Evolutionary conservation across 2,888 invertebrate genomes (phyloP).

Genomic region (Galeruca laticollis): DNA sequence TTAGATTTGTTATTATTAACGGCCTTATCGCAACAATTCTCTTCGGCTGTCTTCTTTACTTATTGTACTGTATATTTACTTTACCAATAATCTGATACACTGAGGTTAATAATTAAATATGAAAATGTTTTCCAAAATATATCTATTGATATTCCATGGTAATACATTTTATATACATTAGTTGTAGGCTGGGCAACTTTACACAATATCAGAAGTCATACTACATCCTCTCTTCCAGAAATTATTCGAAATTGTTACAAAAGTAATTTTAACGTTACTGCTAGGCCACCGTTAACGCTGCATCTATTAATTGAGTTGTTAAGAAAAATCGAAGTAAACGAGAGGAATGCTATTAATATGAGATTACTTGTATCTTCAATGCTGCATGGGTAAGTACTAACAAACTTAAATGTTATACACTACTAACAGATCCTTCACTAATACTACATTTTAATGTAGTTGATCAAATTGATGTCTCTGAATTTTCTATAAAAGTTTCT

Average conservation of each 20-base stretch:
- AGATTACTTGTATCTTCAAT: constrained; percentile 71
- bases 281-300: constrained; percentile 71
- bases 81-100: too few relatives aligned
- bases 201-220: constrained; percentile 58
- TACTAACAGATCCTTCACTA: too few relatives aligned
- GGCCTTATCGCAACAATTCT: too few relatives aligned
- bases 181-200: constrained; percentile 39
- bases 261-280: constrained; percentile 65
- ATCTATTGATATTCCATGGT: background rate
- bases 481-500: too few relatives aligned
- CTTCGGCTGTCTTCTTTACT: too few relatives aligned
- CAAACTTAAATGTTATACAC: background rate
- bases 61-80: too few relatives aligned
- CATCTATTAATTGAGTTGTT: constrained; percentile 73
- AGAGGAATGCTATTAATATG: constrained; percentile 69
- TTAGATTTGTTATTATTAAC: too few relatives aligned
- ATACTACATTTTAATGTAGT: too few relatives aligned
- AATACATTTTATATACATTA: background rate
- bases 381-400: constrained; percentile 69
- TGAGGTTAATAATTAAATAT: too few relatives aligned
- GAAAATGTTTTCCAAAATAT: too few relatives aligned
- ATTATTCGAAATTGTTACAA: constrained; percentile 73
- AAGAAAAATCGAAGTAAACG: constrained; percentile 71
- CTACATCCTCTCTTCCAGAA: constrained; percentile 68
- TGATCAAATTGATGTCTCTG: too few relatives aligned